phyloP scores from a whole-genome alignment of 2,888 invertebrate genomes.

The Phalera bucephala region DNA sequence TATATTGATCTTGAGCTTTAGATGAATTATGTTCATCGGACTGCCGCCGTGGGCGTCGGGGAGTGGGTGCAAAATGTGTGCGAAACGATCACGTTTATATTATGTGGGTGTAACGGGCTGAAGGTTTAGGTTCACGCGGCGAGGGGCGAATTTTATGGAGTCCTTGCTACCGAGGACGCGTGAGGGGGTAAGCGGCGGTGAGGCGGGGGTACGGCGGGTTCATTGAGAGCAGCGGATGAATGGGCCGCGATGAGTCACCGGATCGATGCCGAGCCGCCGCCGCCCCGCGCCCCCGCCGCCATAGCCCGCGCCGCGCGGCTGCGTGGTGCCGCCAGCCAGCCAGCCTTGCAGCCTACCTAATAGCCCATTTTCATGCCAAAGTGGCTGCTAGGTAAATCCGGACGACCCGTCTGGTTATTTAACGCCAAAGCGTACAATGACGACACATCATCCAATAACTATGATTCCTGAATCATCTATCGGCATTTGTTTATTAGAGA shows the following conservation, averaged over 20 bases:
- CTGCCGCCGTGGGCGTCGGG: constrained; percentile 32
- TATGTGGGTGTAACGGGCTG: constrained; percentile 60
- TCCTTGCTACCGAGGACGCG: constrained; percentile 69
- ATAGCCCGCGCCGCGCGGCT: constrained; percentile 36
- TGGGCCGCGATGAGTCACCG: constrained; percentile 77
- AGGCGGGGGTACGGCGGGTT: constrained; percentile 55
- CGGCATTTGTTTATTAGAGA: too few relatives aligned
- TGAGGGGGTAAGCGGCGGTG: constrained; percentile 38
- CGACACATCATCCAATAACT: too few relatives aligned
- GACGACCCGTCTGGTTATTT: background rate
- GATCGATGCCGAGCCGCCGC: constrained; percentile 61
- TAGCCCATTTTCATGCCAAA: constrained; percentile 20
- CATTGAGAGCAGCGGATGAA: constrained; percentile 81
- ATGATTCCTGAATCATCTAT: too few relatives aligned
- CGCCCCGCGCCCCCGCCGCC: constrained; percentile 27
- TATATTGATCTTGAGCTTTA: constrained; percentile 11
- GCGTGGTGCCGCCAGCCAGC: constrained; percentile 39
- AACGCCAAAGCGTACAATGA: background rate
- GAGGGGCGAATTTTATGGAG: constrained; percentile 66
- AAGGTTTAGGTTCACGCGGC: constrained; percentile 60
- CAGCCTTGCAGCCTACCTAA: constrained; percentile 26
- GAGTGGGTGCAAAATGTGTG: constrained; percentile 43
- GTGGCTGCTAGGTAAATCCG: constrained; percentile 4
- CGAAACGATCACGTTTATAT: constrained; percentile 46
- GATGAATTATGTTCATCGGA: constrained; percentile 6